phyloP scores from a whole-genome alignment of 2,797 vertebrate species.

The Nasua narica region DNA sequence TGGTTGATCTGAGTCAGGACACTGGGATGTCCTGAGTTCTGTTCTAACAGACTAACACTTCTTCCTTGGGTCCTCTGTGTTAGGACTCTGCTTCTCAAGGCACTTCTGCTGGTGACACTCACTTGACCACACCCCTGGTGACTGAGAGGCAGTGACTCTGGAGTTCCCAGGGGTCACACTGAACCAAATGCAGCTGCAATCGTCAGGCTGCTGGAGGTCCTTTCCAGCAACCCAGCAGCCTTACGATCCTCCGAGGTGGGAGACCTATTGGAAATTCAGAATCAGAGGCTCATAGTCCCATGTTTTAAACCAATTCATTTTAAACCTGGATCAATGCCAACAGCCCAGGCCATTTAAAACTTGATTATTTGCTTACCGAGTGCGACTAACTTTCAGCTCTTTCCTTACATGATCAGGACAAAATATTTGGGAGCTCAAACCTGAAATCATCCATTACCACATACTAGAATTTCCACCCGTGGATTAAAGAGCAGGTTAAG shows the following conservation, averaged over 20 bases:
- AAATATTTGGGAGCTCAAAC: background rate
- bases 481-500: background rate
- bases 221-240: background rate
- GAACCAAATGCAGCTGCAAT: background rate
- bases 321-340: background rate
- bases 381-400: background rate
- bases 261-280: background rate
- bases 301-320: background rate
- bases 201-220: fast-evolving
- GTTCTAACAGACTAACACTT: background rate
- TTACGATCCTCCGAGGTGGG: fast-evolving
- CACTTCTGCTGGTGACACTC: fast-evolving
- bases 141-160: background rate
- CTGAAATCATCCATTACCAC: background rate
- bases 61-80: background rate
- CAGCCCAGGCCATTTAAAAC: background rate
- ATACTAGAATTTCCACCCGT: background rate
- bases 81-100: background rate
- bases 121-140: background rate
- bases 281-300: background rate
- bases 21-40: too few relatives aligned
- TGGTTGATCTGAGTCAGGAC: background rate
- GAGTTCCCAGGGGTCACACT: background rate
- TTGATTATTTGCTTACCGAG: background rate
- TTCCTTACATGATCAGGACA: background rate